Conservation (phyloP, 64 coral and sea anemone species). For the Dendrophyllia cribrosa region DNA sequence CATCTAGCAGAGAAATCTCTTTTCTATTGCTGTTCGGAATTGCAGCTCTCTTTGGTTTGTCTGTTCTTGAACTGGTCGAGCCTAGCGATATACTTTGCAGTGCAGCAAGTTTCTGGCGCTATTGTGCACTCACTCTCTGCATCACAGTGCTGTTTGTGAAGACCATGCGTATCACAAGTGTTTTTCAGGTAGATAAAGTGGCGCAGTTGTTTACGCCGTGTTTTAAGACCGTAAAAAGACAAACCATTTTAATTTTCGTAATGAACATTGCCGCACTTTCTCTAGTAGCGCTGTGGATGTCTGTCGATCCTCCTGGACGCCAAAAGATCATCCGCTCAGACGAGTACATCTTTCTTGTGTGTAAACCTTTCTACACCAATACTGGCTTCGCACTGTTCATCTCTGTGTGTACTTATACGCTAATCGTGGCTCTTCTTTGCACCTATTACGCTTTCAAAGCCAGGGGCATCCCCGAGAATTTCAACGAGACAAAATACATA, state of each 20-base stretch:
- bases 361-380: conserved; percentile 32
- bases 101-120: conserved; percentile 24
- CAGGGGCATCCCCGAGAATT: conserved; percentile 74
- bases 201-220: conserved; percentile 15
- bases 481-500: conserved; percentile 85
- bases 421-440: conserved; percentile 32
- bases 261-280: conserved; percentile 1
- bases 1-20: conserved; percentile 76
- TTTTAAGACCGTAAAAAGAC: conserved; percentile 50
- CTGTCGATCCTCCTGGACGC: conserved; percentile 41
- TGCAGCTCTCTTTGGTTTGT: conserved; percentile 32
- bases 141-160: conserved; percentile 63
- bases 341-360: conserved; percentile 59
- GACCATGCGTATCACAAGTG: conserved; percentile 70
- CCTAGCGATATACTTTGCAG: conserved; percentile 41
- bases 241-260: background rate
- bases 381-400: conserved; percentile 29
- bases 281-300: conserved; percentile 35
- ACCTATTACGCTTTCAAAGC: conserved; percentile 79
- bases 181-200: conserved; percentile 51
- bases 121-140: conserved; percentile 31
- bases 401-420: conserved; percentile 15
- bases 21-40: conserved; percentile 68
- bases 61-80: conserved; percentile 64
- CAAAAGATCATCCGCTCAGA: conserved; percentile 38